These are phyloP conservation scores for Lycia hirtaria DNA, from an alignment of 2,888 invertebrate species.

Conservation along the genomic window DNA sequence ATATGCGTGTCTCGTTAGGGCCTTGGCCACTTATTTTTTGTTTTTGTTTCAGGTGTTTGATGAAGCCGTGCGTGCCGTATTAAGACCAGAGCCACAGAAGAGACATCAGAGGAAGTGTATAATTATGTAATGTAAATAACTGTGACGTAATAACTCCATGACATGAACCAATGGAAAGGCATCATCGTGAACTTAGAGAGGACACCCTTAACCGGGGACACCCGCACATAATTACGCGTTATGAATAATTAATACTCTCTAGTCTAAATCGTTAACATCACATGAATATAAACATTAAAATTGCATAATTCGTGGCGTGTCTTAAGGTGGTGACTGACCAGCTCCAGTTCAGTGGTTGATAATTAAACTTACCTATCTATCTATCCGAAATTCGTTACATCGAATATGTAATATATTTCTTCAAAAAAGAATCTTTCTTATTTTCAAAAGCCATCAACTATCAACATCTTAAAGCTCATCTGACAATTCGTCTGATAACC, in stretches of 20 bases:
- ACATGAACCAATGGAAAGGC: constrained; percentile 33
- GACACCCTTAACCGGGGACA: not conserved
- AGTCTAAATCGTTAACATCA: not conserved
- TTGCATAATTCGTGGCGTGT: not conserved
- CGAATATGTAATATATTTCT: no score
- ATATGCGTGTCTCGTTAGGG: no score
- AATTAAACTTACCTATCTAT: no score
- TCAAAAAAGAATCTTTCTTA: no score
- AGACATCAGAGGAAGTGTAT: constrained; percentile 96
- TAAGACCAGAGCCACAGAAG: constrained; percentile 98
- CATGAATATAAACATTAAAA: constrained; percentile 1
- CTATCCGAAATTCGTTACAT: no score
- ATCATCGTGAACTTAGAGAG: constrained; percentile 7
- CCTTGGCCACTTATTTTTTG: constrained; percentile 23
- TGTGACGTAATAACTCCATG: constrained; percentile 54
- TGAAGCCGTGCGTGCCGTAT: constrained; percentile 98
- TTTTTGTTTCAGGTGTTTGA: constrained; percentile 94
- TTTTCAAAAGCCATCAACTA: no score
- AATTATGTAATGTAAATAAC: constrained; percentile 90
- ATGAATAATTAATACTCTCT: not conserved
- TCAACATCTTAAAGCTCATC: no score
- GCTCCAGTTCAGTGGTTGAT: no score
- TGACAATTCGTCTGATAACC: no score
- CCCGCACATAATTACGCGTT: not conserved
- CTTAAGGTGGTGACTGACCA: no score